A percentile compares a stretch with the other conserved stretches of the same genome.
phyloP scores from a whole-genome alignment of 1,140 invertebrate genomes.

The Drosophila ercepeae region DNA sequence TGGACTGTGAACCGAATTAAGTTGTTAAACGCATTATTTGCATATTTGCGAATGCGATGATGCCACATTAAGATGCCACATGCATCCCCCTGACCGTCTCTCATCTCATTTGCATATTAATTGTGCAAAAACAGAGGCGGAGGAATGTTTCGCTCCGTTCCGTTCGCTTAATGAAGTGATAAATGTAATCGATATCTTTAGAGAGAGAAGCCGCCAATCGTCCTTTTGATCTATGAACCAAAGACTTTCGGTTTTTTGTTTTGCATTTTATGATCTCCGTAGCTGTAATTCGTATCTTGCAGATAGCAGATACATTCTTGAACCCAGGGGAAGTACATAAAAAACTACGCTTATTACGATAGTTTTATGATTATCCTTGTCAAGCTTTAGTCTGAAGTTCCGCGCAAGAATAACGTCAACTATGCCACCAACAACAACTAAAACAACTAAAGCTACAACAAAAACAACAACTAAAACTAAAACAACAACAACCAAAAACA shows the following conservation, averaged over 20 bases:
- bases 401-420: conserved; percentile 72
- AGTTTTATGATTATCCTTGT: conserved; percentile 60
- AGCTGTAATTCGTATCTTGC: conserved; percentile 10
- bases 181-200: conserved; percentile 60
- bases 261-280: conserved; percentile 20
- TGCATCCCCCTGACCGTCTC: background rate
- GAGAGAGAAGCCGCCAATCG: conserved; percentile 39
- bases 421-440: conserved; percentile 49
- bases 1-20: conserved; percentile 65
- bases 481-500: conserved; percentile 22
- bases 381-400: conserved; percentile 43
- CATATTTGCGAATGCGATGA: conserved; percentile 71
- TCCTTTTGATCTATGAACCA: conserved; percentile 32
- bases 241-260: background rate
- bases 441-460: conserved; percentile 18
- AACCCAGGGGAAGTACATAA: conserved; percentile 29
- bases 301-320: conserved; percentile 42
- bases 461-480: conserved; percentile 18
- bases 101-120: conserved; percentile 79
- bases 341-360: conserved; percentile 37
- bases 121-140: conserved; percentile 74
- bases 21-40: conserved; percentile 83
- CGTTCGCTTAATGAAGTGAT: conserved; percentile 70
- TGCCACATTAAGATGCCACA: conserved; percentile 70
- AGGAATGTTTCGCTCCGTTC: conserved; percentile 29